Conservation (phyloP, 2,888 invertebrate species). For the Ichneumoninae sp. region DNA sequence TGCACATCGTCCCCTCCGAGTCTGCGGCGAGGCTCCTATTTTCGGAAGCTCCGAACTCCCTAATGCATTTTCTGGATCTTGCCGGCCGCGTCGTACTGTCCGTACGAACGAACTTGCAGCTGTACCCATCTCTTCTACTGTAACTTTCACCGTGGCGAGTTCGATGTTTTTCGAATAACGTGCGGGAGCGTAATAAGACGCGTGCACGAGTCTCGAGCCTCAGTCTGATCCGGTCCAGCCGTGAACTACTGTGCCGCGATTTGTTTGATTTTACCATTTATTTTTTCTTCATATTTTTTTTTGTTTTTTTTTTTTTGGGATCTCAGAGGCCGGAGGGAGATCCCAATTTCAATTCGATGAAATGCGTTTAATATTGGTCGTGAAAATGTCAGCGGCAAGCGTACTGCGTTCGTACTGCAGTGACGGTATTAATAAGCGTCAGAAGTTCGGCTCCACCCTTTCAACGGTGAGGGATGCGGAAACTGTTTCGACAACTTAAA, state of each 20-base stretch:
- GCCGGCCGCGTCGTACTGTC: slow-evolving; percentile 40
- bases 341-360: slow-evolving; percentile 34
- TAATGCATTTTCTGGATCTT: slow-evolving; percentile 52
- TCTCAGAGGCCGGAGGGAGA: background rate
- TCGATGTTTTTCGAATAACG: slow-evolving; percentile 43
- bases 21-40: slow-evolving; percentile 55
- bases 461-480: slow-evolving; percentile 77
- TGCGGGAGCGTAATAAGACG: background rate
- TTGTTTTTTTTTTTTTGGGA: background rate
- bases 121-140: background rate
- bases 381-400: slow-evolving; percentile 78
- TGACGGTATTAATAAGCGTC: slow-evolving; percentile 74
- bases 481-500: background rate
- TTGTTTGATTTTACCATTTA: background rate
- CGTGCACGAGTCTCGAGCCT: slow-evolving; percentile 31
- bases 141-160: slow-evolving; percentile 20
- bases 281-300: background rate
- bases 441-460: slow-evolving; percentile 79
- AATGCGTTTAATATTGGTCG: slow-evolving; percentile 71
- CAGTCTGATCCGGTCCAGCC: slow-evolving; percentile 59
- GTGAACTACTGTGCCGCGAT: slow-evolving; percentile 52
- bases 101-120: slow-evolving; percentile 44
- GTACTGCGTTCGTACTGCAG: slow-evolving; percentile 78
- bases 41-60: slow-evolving; percentile 55
- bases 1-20: slow-evolving; percentile 30